Evolutionary conservation across 2,797 vertebrate species (phyloP).

Genomic region (Halcyon leucocephala): DNA sequence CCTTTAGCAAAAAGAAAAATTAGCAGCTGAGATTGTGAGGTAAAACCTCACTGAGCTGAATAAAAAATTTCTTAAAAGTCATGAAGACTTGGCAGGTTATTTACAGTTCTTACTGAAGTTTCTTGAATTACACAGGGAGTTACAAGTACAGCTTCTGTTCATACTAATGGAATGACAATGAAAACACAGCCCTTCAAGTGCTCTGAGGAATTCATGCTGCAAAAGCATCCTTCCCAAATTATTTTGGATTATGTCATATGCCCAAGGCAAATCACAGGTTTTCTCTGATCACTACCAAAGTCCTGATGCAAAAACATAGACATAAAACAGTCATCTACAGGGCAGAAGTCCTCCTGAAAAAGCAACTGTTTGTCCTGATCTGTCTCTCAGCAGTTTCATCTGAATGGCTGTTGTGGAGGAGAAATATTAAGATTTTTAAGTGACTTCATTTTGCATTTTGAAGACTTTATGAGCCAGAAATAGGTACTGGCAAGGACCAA

Average conservation of each 20-base stretch:
- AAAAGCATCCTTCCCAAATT: conserved; percentile 29
- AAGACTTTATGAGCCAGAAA: neutral
- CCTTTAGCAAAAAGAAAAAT: neutral
- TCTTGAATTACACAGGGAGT: conserved; percentile 3
- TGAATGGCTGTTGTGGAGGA: neutral
- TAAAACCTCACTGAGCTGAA: neutral
- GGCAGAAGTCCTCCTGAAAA: neutral
- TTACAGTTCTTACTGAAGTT: conserved; percentile 29
- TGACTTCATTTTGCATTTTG: neutral
- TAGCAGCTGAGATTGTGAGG: neutral
- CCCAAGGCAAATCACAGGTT: conserved; percentile 9
- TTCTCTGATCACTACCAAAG: conserved; percentile 37
- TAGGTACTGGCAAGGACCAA: neutral
- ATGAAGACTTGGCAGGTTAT: neutral
- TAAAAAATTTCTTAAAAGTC: conserved; percentile 15
- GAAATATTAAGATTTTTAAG: neutral
- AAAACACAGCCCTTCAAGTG: conserved; percentile 3
- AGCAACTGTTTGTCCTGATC: neutral
- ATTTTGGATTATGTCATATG: conserved; percentile 5
- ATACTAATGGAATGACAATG: conserved; percentile 28
- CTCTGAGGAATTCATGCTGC: neutral
- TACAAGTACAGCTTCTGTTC: conserved; percentile 21
- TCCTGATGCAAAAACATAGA: neutral
- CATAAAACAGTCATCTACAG: neutral
- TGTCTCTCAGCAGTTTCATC: neutral